Evolutionary conservation across 1,140 invertebrate genomes (phyloP).

Genomic region (Drosophila neocordata): DNA sequence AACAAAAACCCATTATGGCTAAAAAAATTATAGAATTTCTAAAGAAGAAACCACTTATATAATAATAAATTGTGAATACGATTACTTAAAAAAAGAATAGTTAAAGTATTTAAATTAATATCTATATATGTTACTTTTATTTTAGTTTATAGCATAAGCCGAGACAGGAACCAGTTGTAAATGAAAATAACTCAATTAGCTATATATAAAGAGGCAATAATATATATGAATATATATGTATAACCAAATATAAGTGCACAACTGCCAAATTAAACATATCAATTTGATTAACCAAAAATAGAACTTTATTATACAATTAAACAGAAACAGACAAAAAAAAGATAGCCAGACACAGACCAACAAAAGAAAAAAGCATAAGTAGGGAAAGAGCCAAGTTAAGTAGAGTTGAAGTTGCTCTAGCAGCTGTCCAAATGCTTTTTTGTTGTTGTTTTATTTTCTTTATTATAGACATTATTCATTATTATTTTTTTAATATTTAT

Average conservation of each 20-base stretch:
- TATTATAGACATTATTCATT: neutral
- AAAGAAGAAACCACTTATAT: too few species aligned
- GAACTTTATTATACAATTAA: slow-evolving; percentile 73
- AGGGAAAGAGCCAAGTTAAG: neutral
- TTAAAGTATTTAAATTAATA: too few species aligned
- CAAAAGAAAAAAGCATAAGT: too few species aligned
- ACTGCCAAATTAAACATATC: slow-evolving; percentile 42
- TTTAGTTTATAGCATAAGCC: too few species aligned
- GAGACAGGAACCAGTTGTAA: neutral
- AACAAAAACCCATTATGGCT: too few species aligned
- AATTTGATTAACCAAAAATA: slow-evolving; percentile 70
- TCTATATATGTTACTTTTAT: too few species aligned
- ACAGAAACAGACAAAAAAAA: slow-evolving; percentile 16
- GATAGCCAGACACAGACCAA: neutral
- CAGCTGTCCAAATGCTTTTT: slow-evolving; percentile 49
- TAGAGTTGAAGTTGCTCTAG: slow-evolving; percentile 5
- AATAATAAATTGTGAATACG: too few species aligned
- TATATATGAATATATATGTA: too few species aligned
- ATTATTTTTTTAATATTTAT: neutral
- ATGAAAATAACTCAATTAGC: neutral
- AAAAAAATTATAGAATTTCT: too few species aligned
- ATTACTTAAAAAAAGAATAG: too few species aligned
- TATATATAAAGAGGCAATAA: too few species aligned
- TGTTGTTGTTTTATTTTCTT: slow-evolving; percentile 11
- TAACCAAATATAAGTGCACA: neutral